phyloP scores from a whole-genome alignment of 2,797 vertebrate species.

The Neosilurus mollespiculum region DNA sequence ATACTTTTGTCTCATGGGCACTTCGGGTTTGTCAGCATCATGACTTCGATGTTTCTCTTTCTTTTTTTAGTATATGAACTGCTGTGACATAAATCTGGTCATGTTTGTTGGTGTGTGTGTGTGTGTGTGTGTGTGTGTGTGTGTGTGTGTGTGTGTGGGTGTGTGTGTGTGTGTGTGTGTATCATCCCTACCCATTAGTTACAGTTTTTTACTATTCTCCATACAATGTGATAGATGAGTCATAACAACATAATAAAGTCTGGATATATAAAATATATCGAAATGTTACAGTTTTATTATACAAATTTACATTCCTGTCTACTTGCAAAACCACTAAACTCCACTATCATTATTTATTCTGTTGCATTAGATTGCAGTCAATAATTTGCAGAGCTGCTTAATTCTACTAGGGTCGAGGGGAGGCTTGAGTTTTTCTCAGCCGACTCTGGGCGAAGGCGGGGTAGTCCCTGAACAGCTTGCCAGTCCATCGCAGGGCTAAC shows the following conservation, averaged over 20 bases:
- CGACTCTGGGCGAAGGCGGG: no score
- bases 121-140: no score
- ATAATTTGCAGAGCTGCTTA: no score
- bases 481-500: no score
- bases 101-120: neutral
- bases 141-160: neutral
- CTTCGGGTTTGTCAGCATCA: constrained; percentile 13
- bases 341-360: neutral
- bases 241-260: neutral
- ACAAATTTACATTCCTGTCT: neutral
- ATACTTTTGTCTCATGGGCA: constrained; percentile 13
- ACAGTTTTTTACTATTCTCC: neutral
- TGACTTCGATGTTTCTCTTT: constrained; percentile 4
- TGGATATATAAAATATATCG: neutral
- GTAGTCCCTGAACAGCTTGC: no score
- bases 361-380: neutral
- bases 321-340: neutral
- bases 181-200: no score
- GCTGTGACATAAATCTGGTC: constrained; percentile 9
- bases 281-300: neutral
- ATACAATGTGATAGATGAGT: neutral
- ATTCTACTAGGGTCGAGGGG: no score
- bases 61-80: constrained; percentile 1
- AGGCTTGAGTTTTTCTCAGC: no score
- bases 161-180: neutral